Base-by-base conservation (phyloP, 2,888 invertebrate genomes). In the Atethmia centrago region DNA sequence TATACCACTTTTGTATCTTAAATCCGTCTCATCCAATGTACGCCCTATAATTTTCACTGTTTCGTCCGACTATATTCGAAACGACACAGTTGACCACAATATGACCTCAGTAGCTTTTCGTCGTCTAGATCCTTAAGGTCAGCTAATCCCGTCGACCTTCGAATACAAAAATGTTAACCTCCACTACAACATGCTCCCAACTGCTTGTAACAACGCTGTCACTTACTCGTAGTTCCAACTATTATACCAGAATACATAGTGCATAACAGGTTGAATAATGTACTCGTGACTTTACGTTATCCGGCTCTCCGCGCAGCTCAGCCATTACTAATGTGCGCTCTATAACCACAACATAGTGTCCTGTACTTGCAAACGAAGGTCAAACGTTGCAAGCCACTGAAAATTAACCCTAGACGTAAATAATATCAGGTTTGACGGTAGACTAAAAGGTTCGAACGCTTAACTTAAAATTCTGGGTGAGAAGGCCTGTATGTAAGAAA, bases 321-420 rank as follows among this genome's bases (percentile, higher is more conserved):
- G 40, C 83, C 67, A 56, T 77, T 64, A 64, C 85, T 85, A 85
- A 82, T 82, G 80, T 58, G 72, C 40, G 58, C 68, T 64, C n/a
- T 55, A 62, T 62, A 78, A 55, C 69, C 55, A 53, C 59, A 51
- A 53, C 69, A 62, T 49, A 68, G 49, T 59, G 63, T 28, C 45
- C 31, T 62, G 40, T 67, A 45, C 49, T 67, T 77, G 25, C 45
- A 25, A 82, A 31, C 21, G 72, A 85, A 76, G 75, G 75, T 75
- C 77, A 55, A n/a, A 71, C 21, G 21, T 72, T 56, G 47, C 69
- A 75, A 72, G 72, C 5, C n/a, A 64, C 16, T 31, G 58, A 42
- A 77, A 59, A 71, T 71, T 59, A 40, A n/a, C 61, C 59, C 36
- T 82, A 77, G 36, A 25, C 21, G 49, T 49, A 61, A 67, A 71